Evolutionary conservation across 2,888 invertebrate species (phyloP).

Genomic region (Agrotis clavis): DNA sequence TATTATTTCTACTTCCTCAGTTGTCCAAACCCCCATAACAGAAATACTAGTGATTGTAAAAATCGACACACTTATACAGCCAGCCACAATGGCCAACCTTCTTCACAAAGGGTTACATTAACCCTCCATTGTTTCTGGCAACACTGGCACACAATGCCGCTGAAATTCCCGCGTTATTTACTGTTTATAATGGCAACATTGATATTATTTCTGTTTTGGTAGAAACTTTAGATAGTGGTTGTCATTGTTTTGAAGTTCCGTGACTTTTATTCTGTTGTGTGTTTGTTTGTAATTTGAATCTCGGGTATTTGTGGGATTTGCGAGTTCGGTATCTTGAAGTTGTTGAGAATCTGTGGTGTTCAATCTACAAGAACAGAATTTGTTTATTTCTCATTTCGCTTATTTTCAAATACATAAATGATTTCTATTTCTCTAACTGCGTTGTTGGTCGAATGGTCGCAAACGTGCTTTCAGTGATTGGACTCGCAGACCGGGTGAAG

Average conservation of each 20-base stretch:
- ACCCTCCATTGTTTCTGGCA: slow-evolving; percentile 54
- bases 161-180: slow-evolving; percentile 55
- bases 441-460: no score
- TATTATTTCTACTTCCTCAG: slow-evolving; percentile 5
- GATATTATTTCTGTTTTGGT: slow-evolving; percentile 58
- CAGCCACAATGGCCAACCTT: slow-evolving; percentile 56
- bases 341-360: neutral
- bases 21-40: slow-evolving; percentile 35
- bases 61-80: slow-evolving; percentile 45
- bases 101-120: slow-evolving; percentile 58
- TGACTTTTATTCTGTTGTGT: slow-evolving; percentile 24
- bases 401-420: no score
- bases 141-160: slow-evolving; percentile 50
- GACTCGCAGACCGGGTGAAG: no score
- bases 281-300: neutral
- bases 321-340: neutral
- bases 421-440: no score
- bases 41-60: slow-evolving; percentile 50
- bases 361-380: neutral
- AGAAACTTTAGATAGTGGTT: slow-evolving; percentile 41
- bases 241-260: slow-evolving; percentile 17
- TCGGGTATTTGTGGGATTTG: neutral
- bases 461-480: no score
- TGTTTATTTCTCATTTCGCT: neutral
- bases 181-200: slow-evolving; percentile 58